Conservation (phyloP, 2,113 vertebrate genomes). For the Rhea americana region DNA sequence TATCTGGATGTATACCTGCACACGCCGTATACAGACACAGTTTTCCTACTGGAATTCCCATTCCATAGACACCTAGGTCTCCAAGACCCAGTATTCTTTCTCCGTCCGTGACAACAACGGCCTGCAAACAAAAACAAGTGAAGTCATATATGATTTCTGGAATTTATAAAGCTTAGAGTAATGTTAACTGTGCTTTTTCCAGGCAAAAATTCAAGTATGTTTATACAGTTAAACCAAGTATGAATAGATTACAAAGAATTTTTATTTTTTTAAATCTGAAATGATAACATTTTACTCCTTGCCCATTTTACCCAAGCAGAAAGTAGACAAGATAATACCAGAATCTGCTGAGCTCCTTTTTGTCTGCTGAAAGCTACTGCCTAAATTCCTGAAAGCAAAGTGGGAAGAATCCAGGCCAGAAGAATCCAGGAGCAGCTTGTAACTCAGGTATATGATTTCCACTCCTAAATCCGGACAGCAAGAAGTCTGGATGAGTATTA, state of each 20-base stretch:
- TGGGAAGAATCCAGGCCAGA: not conserved
- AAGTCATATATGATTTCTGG: fast-evolving
- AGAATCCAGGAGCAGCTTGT: not conserved
- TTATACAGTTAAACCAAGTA: not conserved
- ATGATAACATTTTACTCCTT: not conserved
- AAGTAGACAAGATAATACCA: not conserved
- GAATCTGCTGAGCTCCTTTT: not conserved
- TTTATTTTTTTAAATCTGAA: not conserved
- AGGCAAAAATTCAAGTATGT: not conserved
- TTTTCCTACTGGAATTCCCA: slow-evolving; percentile 97
- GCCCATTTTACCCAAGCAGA: not conserved
- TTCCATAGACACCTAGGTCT: slow-evolving; percentile 95
- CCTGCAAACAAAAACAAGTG: slow-evolving; percentile 74
- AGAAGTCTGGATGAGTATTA: fast-evolving
- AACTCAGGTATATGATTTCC: not conserved
- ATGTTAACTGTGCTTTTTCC: fast-evolving
- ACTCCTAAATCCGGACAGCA: not conserved
- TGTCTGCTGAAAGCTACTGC: not conserved
- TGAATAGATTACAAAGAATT: not conserved
- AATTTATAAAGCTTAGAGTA: not conserved
- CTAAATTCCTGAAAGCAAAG: not conserved
- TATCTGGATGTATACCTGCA: slow-evolving; percentile 91
- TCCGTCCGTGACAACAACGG: slow-evolving; percentile 95
- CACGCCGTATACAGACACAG: slow-evolving; percentile 95
- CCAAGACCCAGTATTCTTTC: slow-evolving; percentile 95